Conservation (phyloP, 2,888 invertebrate genomes). For the Spisula solida region DNA sequence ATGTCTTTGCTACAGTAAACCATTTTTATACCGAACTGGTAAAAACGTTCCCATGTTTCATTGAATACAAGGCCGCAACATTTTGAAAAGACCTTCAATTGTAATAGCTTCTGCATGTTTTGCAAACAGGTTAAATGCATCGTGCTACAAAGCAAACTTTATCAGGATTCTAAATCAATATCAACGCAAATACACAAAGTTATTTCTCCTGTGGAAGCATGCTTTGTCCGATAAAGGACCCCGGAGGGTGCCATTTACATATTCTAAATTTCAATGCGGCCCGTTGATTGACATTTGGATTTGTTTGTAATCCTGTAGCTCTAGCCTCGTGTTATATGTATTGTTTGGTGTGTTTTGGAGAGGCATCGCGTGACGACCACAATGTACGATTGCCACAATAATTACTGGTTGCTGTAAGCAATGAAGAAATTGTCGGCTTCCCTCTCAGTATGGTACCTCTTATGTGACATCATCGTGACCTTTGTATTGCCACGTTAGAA, state of each 20-base stretch:
- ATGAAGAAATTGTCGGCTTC: conserved; percentile 5
- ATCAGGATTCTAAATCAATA: not conserved
- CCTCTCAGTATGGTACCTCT: not conserved
- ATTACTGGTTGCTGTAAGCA: conserved; percentile 17
- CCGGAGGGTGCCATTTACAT: conserved; percentile 21
- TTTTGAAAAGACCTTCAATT: not conserved
- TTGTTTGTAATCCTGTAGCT: conserved; percentile 9
- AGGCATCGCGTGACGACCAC: conserved; percentile 20
- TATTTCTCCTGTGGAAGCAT: not conserved
- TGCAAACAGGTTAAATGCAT: not conserved
- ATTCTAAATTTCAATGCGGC: conserved; percentile 17
- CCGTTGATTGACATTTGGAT: not conserved
- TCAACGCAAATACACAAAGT: not conserved
- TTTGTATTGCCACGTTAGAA: too few relatives aligned
- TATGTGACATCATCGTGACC: too few relatives aligned
- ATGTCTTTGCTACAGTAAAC: too few relatives aligned
- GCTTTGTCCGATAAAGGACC: not conserved
- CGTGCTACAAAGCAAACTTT: not conserved
- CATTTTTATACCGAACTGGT: too few relatives aligned
- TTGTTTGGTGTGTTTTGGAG: not conserved
- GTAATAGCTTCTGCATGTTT: not conserved
- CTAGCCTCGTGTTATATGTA: conserved; percentile 9
- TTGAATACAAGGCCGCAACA: not conserved
- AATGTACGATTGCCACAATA: not conserved
- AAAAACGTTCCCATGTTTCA: too few relatives aligned